Percentiles rank a stretch among this genome's conserved stretches.
Conservation (phyloP, 1,140 invertebrate genomes). For the Magallana gigas region DNA sequence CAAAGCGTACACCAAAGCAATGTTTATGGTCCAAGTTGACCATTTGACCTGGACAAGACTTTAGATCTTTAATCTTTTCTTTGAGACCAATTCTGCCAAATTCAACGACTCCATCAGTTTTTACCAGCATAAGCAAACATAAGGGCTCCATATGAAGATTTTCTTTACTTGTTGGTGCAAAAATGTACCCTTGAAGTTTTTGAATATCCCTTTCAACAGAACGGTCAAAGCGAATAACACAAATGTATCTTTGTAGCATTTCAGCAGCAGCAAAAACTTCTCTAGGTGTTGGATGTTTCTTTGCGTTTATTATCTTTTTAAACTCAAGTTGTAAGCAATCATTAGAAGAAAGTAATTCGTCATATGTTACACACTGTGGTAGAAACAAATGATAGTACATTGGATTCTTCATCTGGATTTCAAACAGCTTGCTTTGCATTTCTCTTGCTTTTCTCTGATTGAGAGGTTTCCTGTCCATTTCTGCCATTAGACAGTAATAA, state of each 20-base stretch:
- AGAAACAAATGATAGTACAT: slow-evolving; percentile 19
- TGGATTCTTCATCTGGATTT: neutral
- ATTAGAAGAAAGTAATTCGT: neutral
- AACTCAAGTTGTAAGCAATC: neutral
- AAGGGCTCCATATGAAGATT: neutral
- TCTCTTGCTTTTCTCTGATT: neutral
- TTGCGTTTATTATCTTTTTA: neutral
- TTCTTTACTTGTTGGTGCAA: neutral
- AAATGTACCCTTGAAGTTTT: neutral
- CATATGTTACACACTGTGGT: neutral
- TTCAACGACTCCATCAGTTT: neutral
- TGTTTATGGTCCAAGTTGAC: neutral
- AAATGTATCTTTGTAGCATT: slow-evolving; percentile 19
- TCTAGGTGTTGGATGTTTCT: neutral
- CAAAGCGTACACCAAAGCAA: neutral
- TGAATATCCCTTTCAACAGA: neutral
- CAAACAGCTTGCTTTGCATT: neutral
- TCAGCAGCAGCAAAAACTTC: slow-evolving; percentile 33
- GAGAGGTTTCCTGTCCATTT: neutral
- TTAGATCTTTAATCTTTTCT: neutral
- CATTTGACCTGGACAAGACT: neutral
- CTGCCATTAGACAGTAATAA: neutral
- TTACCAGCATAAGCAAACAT: neutral
- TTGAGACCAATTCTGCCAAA: neutral
- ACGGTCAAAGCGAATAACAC: neutral